A percentile compares a stretch with the other conserved stretches of the same genome.
These are phyloP conservation scores for Diplogasteroides magnus DNA, from an alignment of 1,140 invertebrate genomes.

Conservation along the genomic window DNA sequence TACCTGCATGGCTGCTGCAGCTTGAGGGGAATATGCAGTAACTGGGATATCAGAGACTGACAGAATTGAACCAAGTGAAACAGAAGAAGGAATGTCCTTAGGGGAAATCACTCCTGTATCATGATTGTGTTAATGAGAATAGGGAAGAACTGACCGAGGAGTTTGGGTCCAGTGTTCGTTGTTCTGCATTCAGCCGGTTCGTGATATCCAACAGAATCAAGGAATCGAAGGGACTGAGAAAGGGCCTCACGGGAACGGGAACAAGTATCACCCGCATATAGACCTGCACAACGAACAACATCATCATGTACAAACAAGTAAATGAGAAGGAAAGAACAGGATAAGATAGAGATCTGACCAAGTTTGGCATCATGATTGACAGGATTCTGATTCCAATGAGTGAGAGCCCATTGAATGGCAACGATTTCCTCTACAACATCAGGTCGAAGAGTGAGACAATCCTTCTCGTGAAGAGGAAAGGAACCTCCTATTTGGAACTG, in stretches of 20 bases:
- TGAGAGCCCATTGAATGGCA: conserved; percentile 51
- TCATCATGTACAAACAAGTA: conserved; percentile 7
- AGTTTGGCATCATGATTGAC: conserved; percentile 34
- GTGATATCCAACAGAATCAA: conserved; percentile 49
- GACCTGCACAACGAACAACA: conserved; percentile 29
- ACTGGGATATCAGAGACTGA: conserved; percentile 42
- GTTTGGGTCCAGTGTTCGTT: conserved; percentile 13
- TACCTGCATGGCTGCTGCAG: conserved; percentile 40
- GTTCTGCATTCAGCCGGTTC: conserved; percentile 46
- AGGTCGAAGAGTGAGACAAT: conserved; percentile 39
- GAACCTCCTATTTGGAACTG: conserved; percentile 48
- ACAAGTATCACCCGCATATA: conserved; percentile 51
- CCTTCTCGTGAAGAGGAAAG: conserved; percentile 44
- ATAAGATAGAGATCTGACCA: conserved; percentile 16
- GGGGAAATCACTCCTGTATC: conserved; percentile 42
- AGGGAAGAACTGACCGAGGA: conserved; percentile 15
- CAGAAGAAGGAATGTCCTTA: conserved; percentile 44
- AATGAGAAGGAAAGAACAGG: too few species aligned
- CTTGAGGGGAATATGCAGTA: conserved; percentile 39
- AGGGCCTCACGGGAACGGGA: conserved; percentile 48
- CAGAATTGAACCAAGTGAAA: conserved; percentile 37
- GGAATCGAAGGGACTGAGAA: conserved; percentile 48
- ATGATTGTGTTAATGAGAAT: conserved; percentile 2
- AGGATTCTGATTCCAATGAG: conserved; percentile 41
- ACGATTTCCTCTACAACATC: conserved; percentile 52